Evolutionary conservation across 2,888 invertebrate genomes (phyloP), one percentile per base, ranked within the genome.

Genomic region (Pyralis farinalis): DNA sequence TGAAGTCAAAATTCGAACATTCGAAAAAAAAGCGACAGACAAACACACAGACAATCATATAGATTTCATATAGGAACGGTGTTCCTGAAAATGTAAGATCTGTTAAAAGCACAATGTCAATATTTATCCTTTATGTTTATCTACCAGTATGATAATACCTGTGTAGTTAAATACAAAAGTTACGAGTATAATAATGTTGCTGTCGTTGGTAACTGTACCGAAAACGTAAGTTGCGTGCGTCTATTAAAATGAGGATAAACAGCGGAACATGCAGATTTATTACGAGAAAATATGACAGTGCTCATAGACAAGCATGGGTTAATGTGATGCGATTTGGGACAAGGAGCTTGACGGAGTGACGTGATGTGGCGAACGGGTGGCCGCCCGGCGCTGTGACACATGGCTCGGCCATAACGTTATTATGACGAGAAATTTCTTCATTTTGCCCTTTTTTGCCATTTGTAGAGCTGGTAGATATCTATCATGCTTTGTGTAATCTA

Each of bases 391-490:
- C 52, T 60, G 69, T 72, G 77, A 78, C 75, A 72, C 63, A 71
- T 73, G 73, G 71, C 70, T 50, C 56, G 66, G 63, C 67, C 65
- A 66, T 76, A 71, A 74, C 63, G 64, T 68, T 76, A 70, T 71
- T 67, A 72, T 71, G 70, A 72, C 64, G 64, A 65, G 66, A 70
- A 71, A 72, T 71, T 69, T 68, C 72, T 76, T 74, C 71, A 73
- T 72, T 68, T 63, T 51, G 65, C 63, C 70, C 65, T 69, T 71
- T 16, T 74, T 71, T 71, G 63, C 68, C 61, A 57, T 42, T 48
- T 61, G 59, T 58, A 74, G 71, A 59, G 61, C 68, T 44, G 67
- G 61, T 69, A n/a, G n/a, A n/a, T n/a, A 75, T 77, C 67, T 72
- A 62, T 75, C 72, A 70, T 58, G 56, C 53, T 60, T 51, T 54